A percentile compares a stretch with the other conserved stretches of the same genome.
Evolutionary conservation across 2,888 invertebrate species (phyloP).

Genomic region (Catonia carolina): DNA sequence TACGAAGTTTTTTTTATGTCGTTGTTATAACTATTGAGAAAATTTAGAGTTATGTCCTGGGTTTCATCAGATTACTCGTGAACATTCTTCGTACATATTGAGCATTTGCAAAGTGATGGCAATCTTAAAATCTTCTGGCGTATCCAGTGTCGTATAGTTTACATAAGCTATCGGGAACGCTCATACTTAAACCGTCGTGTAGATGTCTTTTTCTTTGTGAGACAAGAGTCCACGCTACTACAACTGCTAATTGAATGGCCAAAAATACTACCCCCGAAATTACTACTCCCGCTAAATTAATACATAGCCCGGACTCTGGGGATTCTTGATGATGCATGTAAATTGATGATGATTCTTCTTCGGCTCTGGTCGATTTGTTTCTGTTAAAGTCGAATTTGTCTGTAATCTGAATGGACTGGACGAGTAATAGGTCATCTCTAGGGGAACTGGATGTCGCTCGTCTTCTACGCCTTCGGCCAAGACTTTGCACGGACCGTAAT

Average conservation of each 20-base stretch:
- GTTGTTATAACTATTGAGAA: too few species aligned
- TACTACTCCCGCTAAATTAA: slow-evolving; percentile 73
- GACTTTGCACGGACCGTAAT: slow-evolving; percentile 43
- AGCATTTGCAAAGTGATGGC: slow-evolving; percentile 6
- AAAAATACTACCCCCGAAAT: slow-evolving; percentile 80
- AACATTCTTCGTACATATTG: not conserved
- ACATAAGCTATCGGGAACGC: slow-evolving; percentile 71
- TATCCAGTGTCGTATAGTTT: slow-evolving; percentile 84
- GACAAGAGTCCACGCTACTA: slow-evolving; percentile 82
- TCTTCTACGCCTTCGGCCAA: slow-evolving; percentile 47
- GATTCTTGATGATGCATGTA: slow-evolving; percentile 29
- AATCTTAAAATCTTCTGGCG: slow-evolving; percentile 50
- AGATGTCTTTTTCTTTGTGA: slow-evolving; percentile 57
- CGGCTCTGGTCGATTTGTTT: slow-evolving; percentile 41
- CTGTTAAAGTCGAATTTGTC: slow-evolving; percentile 81
- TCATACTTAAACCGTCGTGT: slow-evolving; percentile 56
- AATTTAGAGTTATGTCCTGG: too few species aligned
- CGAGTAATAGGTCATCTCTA: slow-evolving; percentile 76
- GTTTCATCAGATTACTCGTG: too few species aligned
- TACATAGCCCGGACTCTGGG: slow-evolving; percentile 47
- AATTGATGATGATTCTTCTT: slow-evolving; percentile 35
- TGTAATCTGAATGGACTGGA: slow-evolving; percentile 86
- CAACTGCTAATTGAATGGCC: slow-evolving; percentile 77
- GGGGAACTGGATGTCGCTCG: slow-evolving; percentile 41
- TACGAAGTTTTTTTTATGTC: too few species aligned